phyloP scores from a whole-genome alignment of 2,797 vertebrate species.

The Arnoldichthys spilopterus region DNA sequence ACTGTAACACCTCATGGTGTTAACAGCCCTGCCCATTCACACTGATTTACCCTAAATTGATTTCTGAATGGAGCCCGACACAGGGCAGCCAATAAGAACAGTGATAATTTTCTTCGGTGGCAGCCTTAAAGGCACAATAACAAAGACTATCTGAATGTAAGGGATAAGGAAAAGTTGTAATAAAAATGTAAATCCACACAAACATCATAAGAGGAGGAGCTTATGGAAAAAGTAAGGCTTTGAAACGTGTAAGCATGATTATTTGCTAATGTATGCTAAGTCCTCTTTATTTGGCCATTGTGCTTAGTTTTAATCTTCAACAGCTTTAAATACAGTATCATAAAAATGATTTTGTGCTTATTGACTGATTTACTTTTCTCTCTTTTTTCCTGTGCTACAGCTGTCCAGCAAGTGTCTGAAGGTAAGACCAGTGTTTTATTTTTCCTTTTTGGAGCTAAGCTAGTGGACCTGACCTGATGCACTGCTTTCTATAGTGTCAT shows the following conservation, averaged over 20 bases:
- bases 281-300: constrained; percentile 3
- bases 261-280: neutral
- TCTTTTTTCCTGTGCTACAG: constrained; percentile 64
- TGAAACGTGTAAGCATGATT: neutral
- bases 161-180: neutral
- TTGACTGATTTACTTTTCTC: constrained; percentile 41
- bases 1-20: too few relatives aligned
- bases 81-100: neutral
- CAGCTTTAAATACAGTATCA: constrained; percentile 6
- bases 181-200: neutral
- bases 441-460: constrained; percentile 59
- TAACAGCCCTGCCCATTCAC: too few relatives aligned
- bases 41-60: too few relatives aligned
- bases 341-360: constrained; percentile 29
- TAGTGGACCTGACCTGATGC: constrained; percentile 62
- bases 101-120: too few relatives aligned
- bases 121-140: neutral
- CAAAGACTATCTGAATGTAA: neutral
- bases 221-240: neutral
- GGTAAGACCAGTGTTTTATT: constrained; percentile 76
- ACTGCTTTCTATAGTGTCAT: constrained; percentile 57
- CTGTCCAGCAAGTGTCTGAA: constrained; percentile 80
- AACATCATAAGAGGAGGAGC: neutral
- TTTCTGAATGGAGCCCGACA: neutral
- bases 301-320: constrained; percentile 16